Evolutionary conservation across 2,888 invertebrate species (phyloP).

Genomic region (Diachrysia chrysitis): DNA sequence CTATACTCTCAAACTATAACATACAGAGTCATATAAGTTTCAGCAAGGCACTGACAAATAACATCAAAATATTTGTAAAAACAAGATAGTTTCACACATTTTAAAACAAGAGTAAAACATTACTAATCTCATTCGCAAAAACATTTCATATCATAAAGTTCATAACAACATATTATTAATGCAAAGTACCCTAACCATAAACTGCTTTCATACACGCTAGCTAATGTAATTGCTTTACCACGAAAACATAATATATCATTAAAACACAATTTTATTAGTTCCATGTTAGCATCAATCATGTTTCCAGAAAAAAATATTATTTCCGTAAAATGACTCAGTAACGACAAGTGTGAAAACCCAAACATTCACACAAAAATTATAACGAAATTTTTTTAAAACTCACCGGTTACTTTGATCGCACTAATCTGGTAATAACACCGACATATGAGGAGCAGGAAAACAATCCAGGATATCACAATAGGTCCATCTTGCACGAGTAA

Average conservation of each 20-base stretch:
- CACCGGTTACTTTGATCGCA: slow-evolving; percentile 65
- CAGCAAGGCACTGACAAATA: too few relatives aligned
- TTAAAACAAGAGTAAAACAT: slow-evolving; percentile 5
- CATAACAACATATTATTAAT: slow-evolving; percentile 12
- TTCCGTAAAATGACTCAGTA: slow-evolving; percentile 23
- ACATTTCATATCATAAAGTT: slow-evolving; percentile 7
- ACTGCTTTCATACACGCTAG: slow-evolving; percentile 24
- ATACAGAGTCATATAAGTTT: too few relatives aligned
- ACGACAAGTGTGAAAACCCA: slow-evolving; percentile 22
- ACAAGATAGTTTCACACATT: too few relatives aligned
- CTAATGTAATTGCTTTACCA: slow-evolving; percentile 20
- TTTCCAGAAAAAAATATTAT: slow-evolving; percentile 20
- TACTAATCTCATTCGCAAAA: background rate
- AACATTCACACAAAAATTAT: slow-evolving; percentile 13
- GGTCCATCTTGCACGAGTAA: slow-evolving; percentile 82
- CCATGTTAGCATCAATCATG: slow-evolving; percentile 18
- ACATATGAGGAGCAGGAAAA: slow-evolving; percentile 82
- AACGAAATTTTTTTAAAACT: slow-evolving; percentile 51
- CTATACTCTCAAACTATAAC: too few relatives aligned
- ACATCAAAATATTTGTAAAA: too few relatives aligned
- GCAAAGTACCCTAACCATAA: slow-evolving; percentile 12
- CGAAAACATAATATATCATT: slow-evolving; percentile 17
- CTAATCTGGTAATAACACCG: slow-evolving; percentile 83
- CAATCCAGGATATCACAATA: slow-evolving; percentile 83
- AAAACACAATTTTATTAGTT: slow-evolving; percentile 11